These are phyloP conservation scores for Nesidiocoris tenuis DNA, from an alignment of 2,888 invertebrate species.

Conservation along the genomic window DNA sequence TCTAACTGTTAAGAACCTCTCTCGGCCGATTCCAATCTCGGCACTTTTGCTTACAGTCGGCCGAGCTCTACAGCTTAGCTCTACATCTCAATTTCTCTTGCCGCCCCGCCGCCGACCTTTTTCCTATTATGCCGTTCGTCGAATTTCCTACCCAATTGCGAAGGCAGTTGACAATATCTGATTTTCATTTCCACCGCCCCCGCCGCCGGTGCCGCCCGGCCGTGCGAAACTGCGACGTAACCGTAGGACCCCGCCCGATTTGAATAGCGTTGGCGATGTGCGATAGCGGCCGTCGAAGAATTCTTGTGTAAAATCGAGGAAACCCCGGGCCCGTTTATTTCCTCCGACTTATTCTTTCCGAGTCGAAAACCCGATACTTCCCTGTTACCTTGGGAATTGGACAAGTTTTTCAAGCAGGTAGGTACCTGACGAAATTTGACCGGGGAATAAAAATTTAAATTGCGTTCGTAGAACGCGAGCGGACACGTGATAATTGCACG, in stretches of 20 bases:
- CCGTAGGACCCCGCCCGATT: neutral
- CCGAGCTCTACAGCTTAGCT: slow-evolving; percentile 29
- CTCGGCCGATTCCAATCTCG: slow-evolving; percentile 34
- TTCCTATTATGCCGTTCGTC: slow-evolving; percentile 6
- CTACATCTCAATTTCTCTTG: slow-evolving; percentile 41
- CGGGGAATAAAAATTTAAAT: no score
- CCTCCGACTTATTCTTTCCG: neutral
- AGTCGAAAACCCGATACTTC: no score
- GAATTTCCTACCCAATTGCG: slow-evolving; percentile 38
- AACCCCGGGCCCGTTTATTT: neutral
- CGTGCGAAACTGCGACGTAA: neutral
- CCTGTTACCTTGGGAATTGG: no score
- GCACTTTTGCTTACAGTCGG: slow-evolving; percentile 38
- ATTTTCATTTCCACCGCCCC: slow-evolving; percentile 42
- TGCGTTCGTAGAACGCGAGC: no score
- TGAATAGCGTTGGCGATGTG: neutral
- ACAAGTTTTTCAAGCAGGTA: no score
- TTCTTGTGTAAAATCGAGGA: neutral
- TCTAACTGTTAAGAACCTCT: slow-evolving; percentile 35
- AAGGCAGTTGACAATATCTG: slow-evolving; percentile 36
- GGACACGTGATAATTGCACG: no score
- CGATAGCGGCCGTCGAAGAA: neutral
- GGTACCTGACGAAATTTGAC: no score
- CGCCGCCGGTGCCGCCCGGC: slow-evolving; percentile 13
- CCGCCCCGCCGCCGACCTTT: slow-evolving; percentile 10